Evolutionary conservation across 2,113 vertebrate genomes (phyloP).

Genomic region (Emydocephalus ijimae): DNA sequence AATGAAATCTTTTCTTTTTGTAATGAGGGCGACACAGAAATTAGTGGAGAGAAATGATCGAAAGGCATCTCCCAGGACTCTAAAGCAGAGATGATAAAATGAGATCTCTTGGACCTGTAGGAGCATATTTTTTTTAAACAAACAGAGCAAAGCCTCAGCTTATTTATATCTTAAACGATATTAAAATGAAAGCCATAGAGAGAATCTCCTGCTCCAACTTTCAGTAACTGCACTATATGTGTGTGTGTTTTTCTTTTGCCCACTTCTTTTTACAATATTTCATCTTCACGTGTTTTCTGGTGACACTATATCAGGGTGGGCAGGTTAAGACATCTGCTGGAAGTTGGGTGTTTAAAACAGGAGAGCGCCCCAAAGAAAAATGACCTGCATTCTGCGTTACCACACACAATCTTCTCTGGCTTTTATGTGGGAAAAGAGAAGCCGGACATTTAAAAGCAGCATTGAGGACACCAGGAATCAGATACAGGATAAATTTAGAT

Average conservation of each 20-base stretch:
- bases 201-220: constrained; percentile 58
- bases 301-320: not conserved
- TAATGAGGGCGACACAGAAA: constrained; percentile 89
- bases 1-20: constrained; percentile 90
- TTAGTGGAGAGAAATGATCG: constrained; percentile 87
- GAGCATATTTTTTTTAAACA: constrained; percentile 81
- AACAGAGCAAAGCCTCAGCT: constrained; percentile 69
- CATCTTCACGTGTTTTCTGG: constrained; percentile 34
- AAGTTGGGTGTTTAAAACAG: not conserved
- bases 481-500: not conserved
- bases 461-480: not conserved
- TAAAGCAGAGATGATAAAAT: constrained; percentile 83
- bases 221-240: constrained; percentile 45
- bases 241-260: not conserved
- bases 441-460: not conserved
- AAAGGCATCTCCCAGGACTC: constrained; percentile 83
- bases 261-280: constrained; percentile 31
- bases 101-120: constrained; percentile 81
- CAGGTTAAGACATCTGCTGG: not conserved
- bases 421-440: not conserved
- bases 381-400: not conserved
- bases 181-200: constrained; percentile 51
- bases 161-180: constrained; percentile 65
- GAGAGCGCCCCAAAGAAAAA: not conserved
- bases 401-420: not conserved